Evolutionary conservation across 2,888 invertebrate genomes (phyloP), one percentile per base, ranked within the genome.

Genomic region (Agonopterix subpropinquella): DNA sequence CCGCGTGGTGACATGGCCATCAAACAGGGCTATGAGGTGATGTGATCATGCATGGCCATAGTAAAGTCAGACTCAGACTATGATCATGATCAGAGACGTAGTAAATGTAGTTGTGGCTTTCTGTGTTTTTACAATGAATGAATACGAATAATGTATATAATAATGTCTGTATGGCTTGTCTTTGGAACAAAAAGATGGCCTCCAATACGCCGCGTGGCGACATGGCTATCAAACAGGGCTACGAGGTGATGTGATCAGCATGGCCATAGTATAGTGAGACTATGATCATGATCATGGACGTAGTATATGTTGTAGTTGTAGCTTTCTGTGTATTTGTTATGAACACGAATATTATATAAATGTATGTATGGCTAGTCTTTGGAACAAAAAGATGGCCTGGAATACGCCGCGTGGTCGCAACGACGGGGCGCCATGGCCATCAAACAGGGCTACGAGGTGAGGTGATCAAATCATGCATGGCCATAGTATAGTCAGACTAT

Each of bases 1-100:
- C 89, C 62, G 80, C 89, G 79, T 91, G 90, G 91, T 85, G 68
- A 89, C 56, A 90, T 90, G 89, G 84, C 89, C 69, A 89, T 89
- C 80, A 90, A 90, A 63, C 90, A 90, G 58, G 90, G 90, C 73
- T 91, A 91, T 70, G 90, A 91, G 89, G 90, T 90, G 80, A 89
- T 85, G 54, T 28, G 39, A 18, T 15, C 11, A 8, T 28, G 28
- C 28, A 28, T 28, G 28, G 28, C 28, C 28, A 28, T 28, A 28
- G 28, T 28, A 15, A 18, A 43, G 43, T 13, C 15, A 15, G 10
- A 43, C 28, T 13, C 15, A 15, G 10, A 43, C 28, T 43, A 13
- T 41, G 41, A 8, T 18, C 18, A 28, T 28, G 28, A 28, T 28
- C 28, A 28, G 5, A 7, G 28, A 28, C 28, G 15, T 1, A 4